Conservation (phyloP, 2,888 invertebrate species). For the Athripsodes cinereus region DNA sequence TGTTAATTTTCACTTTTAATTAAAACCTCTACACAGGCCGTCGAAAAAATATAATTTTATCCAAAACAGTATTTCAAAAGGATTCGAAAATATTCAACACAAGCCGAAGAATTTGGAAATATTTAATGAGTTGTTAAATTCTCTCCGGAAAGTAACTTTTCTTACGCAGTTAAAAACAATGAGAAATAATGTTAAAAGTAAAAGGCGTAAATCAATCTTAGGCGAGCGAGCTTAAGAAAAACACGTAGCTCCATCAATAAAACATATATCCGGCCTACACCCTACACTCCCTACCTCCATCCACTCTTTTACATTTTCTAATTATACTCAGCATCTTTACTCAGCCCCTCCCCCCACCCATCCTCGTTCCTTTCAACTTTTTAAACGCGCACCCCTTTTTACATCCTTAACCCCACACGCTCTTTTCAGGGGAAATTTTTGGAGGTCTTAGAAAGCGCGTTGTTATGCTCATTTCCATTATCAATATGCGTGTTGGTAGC, state of each 20-base stretch:
- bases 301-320: conserved; percentile 26
- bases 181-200: conserved; percentile 13
- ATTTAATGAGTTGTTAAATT: conserved; percentile 21
- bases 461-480: not conserved
- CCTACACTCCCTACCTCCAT: conserved; percentile 6
- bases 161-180: conserved; percentile 20
- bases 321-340: conserved; percentile 24
- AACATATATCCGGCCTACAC: conserved; percentile 22
- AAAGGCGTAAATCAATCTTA: conserved; percentile 20
- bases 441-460: conserved; percentile 4
- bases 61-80: conserved; percentile 13
- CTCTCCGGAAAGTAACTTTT: conserved; percentile 14
- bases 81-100: conserved; percentile 14
- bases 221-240: conserved; percentile 17
- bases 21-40: conserved; percentile 15
- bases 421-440: conserved; percentile 7
- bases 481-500: not conserved
- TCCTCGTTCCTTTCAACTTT: conserved; percentile 11
- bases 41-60: conserved; percentile 11
- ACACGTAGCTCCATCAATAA: conserved; percentile 26
- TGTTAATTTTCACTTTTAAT: conserved; percentile 19
- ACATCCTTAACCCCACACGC: conserved; percentile 8
- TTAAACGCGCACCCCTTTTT: conserved; percentile 18
- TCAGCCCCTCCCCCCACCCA: conserved; percentile 7
- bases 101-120: conserved; percentile 18